Evolutionary conservation across 1,140 invertebrate species (phyloP), one percentile per base, ranked within the genome.

Genomic region (Papilio polytes): DNA sequence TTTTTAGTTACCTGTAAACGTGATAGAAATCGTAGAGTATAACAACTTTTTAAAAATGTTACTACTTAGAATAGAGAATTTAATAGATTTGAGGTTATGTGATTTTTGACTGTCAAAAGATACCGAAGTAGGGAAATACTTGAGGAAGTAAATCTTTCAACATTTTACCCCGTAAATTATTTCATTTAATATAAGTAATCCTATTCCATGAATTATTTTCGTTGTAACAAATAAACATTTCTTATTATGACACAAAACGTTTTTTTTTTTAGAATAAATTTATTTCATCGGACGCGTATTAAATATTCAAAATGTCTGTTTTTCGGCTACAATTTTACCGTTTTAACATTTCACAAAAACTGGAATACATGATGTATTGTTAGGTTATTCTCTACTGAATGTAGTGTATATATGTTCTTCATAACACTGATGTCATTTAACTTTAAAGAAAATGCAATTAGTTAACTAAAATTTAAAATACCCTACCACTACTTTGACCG

Each of bases 291-390:
- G 63, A 70, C 63, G 63, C 26, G 63, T 70, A 18, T 70, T 70
- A 70, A 70, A 70, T 70, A 70, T 31, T 70, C 63, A 70, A 70
- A 56, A 20, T 18, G 22, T 13, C 10, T 66, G 0, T 22, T 66
- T 66, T 20, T 22, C 20, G n/a, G 56, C n/a, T 66, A 66, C 59
- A 66, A 36, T 70, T 70, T 70, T 70, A 70, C 63, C 63, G 63
- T 70, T 70, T 70, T 1, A 70, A 70, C 26, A 70, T 70, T 70
- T 70, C 13, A 63, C 63, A 36, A 70, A 31, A 70, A 26, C 12
- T 70, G 22, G 26, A 70, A 70, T 70, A 31, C 6, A 7, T 70
- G 31, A 26, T 13, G 20, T 26, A 13, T 22, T 63, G 22, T 63
- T 63, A 63, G 22, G 59, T 22, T 2, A 22, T 63, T 22, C 10